phyloP scores from a whole-genome alignment of 2,113 vertebrate species.

The Dissostichus mawsoni region DNA sequence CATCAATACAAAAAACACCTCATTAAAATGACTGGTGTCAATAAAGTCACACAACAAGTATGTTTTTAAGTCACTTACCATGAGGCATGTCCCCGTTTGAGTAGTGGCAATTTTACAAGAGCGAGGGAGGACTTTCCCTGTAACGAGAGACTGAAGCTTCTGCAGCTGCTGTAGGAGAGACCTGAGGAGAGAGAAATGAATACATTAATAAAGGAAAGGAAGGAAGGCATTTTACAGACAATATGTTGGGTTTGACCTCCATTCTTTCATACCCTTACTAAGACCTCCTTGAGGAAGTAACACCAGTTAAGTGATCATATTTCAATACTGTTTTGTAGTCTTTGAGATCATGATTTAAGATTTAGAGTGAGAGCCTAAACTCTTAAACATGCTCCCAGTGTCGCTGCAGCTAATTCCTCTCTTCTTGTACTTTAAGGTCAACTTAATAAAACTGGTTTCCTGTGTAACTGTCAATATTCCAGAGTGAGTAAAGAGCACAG shows the following conservation, averaged over 20 bases:
- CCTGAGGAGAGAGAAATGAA: constrained; percentile 36
- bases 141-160: constrained; percentile 76
- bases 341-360: no score
- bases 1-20: neutral
- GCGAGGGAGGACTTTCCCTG: constrained; percentile 73
- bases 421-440: no score
- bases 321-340: neutral
- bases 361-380: neutral
- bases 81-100: constrained; percentile 78
- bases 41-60: neutral
- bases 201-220: neutral
- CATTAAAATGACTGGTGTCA: no score
- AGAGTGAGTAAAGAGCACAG: no score
- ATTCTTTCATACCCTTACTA: no score
- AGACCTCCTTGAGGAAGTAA: neutral
- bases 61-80: constrained; percentile 50
- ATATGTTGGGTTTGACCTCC: no score
- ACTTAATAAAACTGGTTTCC: no score
- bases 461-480: no score
- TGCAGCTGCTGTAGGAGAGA: constrained; percentile 80
- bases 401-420: no score
- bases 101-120: constrained; percentile 79
- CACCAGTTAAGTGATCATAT: neutral
- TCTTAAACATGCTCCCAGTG: neutral
- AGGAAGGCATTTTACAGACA: no score